A percentile compares a stretch with the other conserved stretches of the same genome.
phyloP scores from a whole-genome alignment of 2,797 vertebrate genomes.

The Gorsachius magnificus region DNA sequence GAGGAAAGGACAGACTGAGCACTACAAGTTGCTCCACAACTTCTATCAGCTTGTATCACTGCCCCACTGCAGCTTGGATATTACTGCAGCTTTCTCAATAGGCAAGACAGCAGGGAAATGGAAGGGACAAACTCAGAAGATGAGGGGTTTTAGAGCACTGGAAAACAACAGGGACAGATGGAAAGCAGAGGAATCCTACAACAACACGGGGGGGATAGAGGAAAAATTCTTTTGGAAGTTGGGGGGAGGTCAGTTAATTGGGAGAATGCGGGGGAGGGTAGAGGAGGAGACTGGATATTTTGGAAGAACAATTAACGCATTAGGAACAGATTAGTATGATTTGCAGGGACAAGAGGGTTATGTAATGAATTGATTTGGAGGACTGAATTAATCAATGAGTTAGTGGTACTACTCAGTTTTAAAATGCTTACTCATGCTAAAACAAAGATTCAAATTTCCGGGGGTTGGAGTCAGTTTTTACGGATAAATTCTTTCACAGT shows the following conservation, averaged over 20 bases:
- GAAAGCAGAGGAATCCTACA: not conserved
- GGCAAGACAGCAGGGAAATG: not conserved
- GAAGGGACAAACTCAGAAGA: not conserved
- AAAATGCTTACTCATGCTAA: not conserved
- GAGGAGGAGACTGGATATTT: not conserved
- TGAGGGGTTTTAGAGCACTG: accelerated
- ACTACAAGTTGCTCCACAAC: not conserved
- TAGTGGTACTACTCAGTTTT: not conserved
- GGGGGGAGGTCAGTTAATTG: not conserved
- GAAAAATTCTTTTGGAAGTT: not conserved
- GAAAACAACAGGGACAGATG: not conserved
- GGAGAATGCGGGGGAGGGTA: not conserved
- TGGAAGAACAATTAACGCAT: not conserved
- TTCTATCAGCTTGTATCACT: not conserved
- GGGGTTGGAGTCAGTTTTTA: not conserved
- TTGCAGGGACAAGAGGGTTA: not conserved
- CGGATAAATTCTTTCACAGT: not conserved
- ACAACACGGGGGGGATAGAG: not conserved
- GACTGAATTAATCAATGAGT: not conserved
- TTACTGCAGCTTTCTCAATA: not conserved
- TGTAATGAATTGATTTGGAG: not conserved
- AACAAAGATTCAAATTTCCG: not conserved
- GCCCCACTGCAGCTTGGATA: not conserved
- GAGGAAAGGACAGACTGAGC: not conserved
- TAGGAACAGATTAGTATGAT: not conserved